Percentiles rank a stretch among this genome's conserved stretches.
These are phyloP conservation scores for Caloenas nicobarica DNA, from an alignment of 2,113 vertebrate genomes.

Conservation along the genomic window DNA sequence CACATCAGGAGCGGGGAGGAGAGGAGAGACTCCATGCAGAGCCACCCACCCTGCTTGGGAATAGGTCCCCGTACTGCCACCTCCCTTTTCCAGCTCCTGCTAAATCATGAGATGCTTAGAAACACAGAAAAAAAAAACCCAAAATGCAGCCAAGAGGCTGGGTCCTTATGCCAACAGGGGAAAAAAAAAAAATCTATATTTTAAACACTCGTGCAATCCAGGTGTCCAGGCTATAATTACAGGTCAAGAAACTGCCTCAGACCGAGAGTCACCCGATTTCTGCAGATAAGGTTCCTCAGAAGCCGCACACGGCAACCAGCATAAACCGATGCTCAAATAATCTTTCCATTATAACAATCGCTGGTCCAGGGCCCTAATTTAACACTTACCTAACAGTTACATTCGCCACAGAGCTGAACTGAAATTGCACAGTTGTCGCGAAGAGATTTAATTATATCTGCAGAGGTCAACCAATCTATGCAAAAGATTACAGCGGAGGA, in stretches of 20 bases:
- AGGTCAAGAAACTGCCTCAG: background rate
- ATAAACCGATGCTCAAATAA: background rate
- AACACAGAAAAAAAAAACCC: background rate
- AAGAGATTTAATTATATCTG: conserved; percentile 47
- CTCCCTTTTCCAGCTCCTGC: background rate
- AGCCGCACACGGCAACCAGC: background rate
- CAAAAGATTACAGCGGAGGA: background rate
- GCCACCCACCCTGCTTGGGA: accelerated
- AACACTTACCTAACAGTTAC: background rate
- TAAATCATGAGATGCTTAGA: background rate
- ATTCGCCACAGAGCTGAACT: background rate
- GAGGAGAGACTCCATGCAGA: too few species aligned
- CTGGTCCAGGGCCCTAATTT: background rate
- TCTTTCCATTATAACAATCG: background rate
- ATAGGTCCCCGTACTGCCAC: background rate
- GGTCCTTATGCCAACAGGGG: background rate
- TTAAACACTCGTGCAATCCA: background rate
- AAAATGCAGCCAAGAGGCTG: background rate
- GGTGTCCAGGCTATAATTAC: background rate
- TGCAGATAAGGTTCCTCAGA: background rate
- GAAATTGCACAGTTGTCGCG: background rate
- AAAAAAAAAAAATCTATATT: background rate
- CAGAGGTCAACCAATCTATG: conserved; percentile 31
- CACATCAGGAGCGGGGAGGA: too few species aligned
- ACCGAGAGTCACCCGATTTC: background rate